phyloP scores from a whole-genome alignment of 2,113 vertebrate genomes.

The Epinephelus fuscoguttatus region DNA sequence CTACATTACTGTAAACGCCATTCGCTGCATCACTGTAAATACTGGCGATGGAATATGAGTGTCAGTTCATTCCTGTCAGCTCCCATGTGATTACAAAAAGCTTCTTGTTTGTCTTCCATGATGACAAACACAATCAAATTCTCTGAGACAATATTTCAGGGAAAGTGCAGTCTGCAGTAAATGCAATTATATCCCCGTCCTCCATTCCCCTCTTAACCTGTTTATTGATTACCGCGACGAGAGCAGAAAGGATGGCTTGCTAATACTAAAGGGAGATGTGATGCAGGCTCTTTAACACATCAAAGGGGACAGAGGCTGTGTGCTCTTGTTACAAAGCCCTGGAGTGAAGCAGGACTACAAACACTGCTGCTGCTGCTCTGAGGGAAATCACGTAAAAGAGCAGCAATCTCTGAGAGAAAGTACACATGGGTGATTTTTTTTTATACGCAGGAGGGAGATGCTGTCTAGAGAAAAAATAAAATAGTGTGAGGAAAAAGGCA shows the following conservation, averaged over 20 bases:
- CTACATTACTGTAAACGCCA: constrained; percentile 5
- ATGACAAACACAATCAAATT: constrained; percentile 13
- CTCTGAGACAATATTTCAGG: constrained; percentile 31
- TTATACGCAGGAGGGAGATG: constrained; percentile 7
- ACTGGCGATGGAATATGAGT: constrained; percentile 11
- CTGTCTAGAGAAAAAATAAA: constrained; percentile 1
- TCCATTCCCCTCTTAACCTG: constrained; percentile 40
- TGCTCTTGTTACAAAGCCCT: constrained; percentile 48
- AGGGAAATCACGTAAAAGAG: constrained; percentile 28
- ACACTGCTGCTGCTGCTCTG: constrained; percentile 1
- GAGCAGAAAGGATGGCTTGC: constrained; percentile 36
- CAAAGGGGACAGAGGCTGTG: constrained; percentile 51
- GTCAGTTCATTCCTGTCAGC: constrained; percentile 7
- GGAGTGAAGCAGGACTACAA: constrained; percentile 38
- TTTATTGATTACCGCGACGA: constrained; percentile 63
- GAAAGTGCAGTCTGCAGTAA: constrained; percentile 42
- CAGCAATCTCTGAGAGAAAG: constrained; percentile 10
- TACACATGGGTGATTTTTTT: constrained; percentile 5
- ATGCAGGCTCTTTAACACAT: constrained; percentile 63
- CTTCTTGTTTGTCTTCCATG: constrained; percentile 16
- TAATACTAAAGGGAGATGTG: constrained; percentile 41
- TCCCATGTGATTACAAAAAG: constrained; percentile 14
- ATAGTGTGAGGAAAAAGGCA: background rate
- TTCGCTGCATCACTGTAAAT: constrained; percentile 6
- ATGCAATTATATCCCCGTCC: constrained; percentile 45